These are phyloP conservation scores for Chinchilla lanigera DNA, from an alignment of 2,113 vertebrate genomes.

Conservation along the genomic window DNA sequence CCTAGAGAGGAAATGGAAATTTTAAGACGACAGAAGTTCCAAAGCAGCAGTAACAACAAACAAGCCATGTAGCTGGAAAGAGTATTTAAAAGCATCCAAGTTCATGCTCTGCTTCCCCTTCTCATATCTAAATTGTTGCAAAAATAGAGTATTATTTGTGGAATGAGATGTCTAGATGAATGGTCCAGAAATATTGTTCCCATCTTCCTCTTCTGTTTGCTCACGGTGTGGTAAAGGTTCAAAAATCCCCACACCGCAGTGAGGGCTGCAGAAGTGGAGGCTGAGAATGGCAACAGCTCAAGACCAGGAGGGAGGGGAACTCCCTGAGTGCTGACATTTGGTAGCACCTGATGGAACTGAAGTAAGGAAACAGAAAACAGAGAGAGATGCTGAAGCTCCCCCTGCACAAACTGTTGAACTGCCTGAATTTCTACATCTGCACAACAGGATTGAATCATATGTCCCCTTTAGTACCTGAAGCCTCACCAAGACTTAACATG, in stretches of 20 bases:
- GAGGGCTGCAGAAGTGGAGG: neutral
- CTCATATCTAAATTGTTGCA: rapidly evolving
- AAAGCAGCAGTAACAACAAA: neutral
- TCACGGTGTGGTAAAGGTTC: neutral
- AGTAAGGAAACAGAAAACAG: neutral
- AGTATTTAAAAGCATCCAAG: neutral
- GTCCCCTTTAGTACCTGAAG: neutral
- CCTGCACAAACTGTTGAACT: neutral
- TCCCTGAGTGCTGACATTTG: neutral
- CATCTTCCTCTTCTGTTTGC: neutral
- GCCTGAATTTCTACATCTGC: neutral
- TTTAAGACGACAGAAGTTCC: neutral
- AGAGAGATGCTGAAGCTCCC: neutral
- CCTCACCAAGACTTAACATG: neutral
- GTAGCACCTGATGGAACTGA: neutral
- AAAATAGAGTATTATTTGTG: neutral
- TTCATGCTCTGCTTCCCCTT: rapidly evolving
- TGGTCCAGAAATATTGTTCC: neutral
- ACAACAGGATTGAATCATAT: neutral
- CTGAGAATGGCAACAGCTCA: neutral
- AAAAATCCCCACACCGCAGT: neutral
- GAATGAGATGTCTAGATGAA: neutral
- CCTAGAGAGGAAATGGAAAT: neutral
- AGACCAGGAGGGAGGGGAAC: neutral
- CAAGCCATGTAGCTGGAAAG: neutral